Percentiles rank a stretch among this genome's conserved stretches.
phyloP scores from a whole-genome alignment of 2,113 vertebrate species.

The Irena cyanogastra region DNA sequence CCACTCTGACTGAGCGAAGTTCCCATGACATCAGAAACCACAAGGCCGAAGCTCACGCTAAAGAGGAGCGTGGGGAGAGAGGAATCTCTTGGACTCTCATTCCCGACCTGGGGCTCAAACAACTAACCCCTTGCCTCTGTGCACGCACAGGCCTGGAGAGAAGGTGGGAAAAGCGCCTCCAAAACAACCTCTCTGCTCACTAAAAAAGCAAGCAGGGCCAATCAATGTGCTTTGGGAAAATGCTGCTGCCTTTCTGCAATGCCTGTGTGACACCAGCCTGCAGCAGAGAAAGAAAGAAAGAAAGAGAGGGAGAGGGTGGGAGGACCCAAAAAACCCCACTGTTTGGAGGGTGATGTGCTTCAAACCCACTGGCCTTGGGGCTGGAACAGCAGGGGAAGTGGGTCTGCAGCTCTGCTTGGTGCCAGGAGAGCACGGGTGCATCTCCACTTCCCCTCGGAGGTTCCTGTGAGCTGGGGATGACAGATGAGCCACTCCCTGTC shows the following conservation, averaged over 20 bases:
- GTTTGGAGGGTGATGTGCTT: neutral
- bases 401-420: neutral
- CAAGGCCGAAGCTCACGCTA: constrained; percentile 8
- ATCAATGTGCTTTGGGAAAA: neutral
- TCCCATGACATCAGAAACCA: constrained; percentile 63
- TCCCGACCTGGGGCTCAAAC: neutral
- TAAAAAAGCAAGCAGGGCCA: neutral
- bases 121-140: neutral
- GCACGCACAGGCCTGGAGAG: neutral
- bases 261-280: neutral
- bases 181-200: neutral
- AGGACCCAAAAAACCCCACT: neutral
- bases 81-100: neutral
- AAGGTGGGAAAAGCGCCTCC: neutral
- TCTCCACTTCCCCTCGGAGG: neutral
- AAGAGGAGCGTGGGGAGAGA: constrained; percentile 47
- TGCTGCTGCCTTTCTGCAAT: neutral
- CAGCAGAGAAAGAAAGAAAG: neutral
- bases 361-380: neutral
- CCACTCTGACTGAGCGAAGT: neutral
- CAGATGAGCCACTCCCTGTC: neutral
- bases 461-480: neutral
- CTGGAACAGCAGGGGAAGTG: neutral
- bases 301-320: neutral
- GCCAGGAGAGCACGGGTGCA: accelerated